phyloP scores from a whole-genome alignment of 1,140 invertebrate species.

The Aphaenogaster ashmeadi region DNA sequence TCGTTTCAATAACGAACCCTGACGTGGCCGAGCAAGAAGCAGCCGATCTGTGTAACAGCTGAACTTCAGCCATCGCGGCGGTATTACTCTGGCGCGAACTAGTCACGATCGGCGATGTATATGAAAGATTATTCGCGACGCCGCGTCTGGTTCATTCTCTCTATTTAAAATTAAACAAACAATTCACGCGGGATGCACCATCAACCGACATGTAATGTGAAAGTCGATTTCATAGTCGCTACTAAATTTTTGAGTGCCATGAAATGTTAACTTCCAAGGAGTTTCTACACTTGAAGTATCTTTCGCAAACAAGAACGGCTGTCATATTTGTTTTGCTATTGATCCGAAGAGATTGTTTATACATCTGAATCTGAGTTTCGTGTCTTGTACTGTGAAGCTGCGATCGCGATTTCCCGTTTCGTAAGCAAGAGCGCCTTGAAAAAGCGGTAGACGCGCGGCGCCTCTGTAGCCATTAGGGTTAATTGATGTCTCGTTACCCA shows the following conservation, averaged over 20 bases:
- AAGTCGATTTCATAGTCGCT: neutral
- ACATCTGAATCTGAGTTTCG: neutral
- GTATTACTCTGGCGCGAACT: constrained; percentile 14
- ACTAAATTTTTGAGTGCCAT: neutral
- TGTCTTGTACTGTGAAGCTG: neutral
- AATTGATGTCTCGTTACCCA: constrained; percentile 19
- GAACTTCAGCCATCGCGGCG: neutral
- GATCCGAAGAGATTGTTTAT: neutral
- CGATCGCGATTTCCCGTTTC: constrained; percentile 21
- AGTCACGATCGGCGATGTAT: constrained; percentile 7
- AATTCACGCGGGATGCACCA: neutral
- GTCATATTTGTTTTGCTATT: constrained; percentile 8
- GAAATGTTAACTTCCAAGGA: neutral
- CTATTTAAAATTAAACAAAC: constrained; percentile 18
- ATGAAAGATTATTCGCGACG: constrained; percentile 18
- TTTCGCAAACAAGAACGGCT: neutral
- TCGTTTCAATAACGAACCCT: constrained; percentile 43
- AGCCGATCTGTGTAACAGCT: neutral
- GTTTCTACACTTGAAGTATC: neutral
- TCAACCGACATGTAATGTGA: neutral
- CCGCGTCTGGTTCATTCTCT: neutral
- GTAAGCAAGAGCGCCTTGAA: constrained; percentile 9
- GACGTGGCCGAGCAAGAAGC: neutral
- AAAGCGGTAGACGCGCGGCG: constrained; percentile 4
- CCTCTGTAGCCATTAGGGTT: constrained; percentile 20